Conservation (phyloP, 2,888 invertebrate genomes). For the Drosophila monieri region DNA sequence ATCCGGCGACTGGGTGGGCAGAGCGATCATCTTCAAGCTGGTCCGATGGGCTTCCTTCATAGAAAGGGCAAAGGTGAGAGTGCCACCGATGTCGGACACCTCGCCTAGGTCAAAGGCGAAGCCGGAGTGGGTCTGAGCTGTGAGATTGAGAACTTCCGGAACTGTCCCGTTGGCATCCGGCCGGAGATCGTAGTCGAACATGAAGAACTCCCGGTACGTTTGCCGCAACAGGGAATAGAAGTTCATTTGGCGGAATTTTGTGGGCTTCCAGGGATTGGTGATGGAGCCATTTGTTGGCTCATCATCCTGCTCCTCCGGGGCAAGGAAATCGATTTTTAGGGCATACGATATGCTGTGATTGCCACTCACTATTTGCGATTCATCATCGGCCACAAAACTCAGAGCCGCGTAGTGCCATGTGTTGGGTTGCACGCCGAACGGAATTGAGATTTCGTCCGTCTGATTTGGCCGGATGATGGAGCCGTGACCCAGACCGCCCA, state of each 20-base stretch:
- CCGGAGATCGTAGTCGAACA: conserved; percentile 90
- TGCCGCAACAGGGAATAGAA: conserved; percentile 85
- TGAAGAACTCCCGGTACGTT: conserved; percentile 90
- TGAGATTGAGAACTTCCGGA: conserved; percentile 88
- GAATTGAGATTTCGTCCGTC: conserved; percentile 83
- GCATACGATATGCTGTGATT: conserved; percentile 54
- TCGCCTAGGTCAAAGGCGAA: conserved; percentile 89
- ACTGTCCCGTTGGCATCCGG: conserved; percentile 87
- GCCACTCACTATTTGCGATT: conserved; percentile 12
- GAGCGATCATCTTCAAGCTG: conserved; percentile 48
- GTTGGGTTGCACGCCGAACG: conserved; percentile 86
- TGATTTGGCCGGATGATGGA: conserved; percentile 85
- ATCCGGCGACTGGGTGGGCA: conserved; percentile 63
- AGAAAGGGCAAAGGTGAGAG: conserved; percentile 89
- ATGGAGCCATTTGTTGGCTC: conserved; percentile 10
- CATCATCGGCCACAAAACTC: conserved; percentile 67
- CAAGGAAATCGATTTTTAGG: conserved; percentile 74
- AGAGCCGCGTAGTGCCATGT: conserved; percentile 87
- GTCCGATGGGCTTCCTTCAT: conserved; percentile 86
- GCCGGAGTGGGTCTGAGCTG: conserved; percentile 87
- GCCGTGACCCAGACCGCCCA: conserved; percentile 83
- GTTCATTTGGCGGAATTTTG: conserved; percentile 74
- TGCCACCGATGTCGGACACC: conserved; percentile 92
- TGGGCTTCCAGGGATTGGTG: conserved; percentile 66
- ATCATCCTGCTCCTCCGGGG: conserved; percentile 4